Base-by-base conservation (phyloP, 2,797 vertebrate genomes). In the Catostomus latipinnis region DNA sequence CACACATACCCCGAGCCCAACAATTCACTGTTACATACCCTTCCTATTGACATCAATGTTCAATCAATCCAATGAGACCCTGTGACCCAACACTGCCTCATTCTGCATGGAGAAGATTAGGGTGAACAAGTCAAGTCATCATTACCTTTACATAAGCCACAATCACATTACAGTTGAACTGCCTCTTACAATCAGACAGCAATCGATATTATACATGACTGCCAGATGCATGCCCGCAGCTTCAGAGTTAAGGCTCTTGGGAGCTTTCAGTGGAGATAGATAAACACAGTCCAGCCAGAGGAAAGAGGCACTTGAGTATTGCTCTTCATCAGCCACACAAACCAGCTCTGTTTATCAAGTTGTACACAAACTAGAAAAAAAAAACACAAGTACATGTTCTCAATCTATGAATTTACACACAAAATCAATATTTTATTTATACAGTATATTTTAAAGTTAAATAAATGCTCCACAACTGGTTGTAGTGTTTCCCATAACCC, bases 81-180 rank as follows among this genome's bases (percentile, higher is more conserved):
- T 43, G 53, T 80, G 70, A 80, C 78, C 71, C 62, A 65, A 49
- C 70, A 80, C 46, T 10, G 46, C 53, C 78, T 73, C 61, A 49
- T 80, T 80, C 53, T 73, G 49, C 69, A 67, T 7, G 0, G 45
- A 66, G 61, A 80, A 80, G 70, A 80, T 80, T 80, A 80, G 70
- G 77, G 77, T 50, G 61, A 73, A 45, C 70, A 67, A 66, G 78
- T 80, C 70, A 80, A 73, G 61, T 80, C 54, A 57, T 70, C 61
- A 80, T 66, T 73, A 73, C 71, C 78, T 80, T 80, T 73, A 66
- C 78, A 80, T 80, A 80, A 80, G 70, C 70, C 78, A 73, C 78
- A 80, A 80, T 80, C 78, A 66, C 78, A 73, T 80, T 73, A 80
- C 63, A 68, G 63, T 76, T 67, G 43, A 76, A 58, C 54, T 67